phyloP scores from a whole-genome alignment of 2,113 vertebrate genomes.

The Zapornia atra region DNA sequence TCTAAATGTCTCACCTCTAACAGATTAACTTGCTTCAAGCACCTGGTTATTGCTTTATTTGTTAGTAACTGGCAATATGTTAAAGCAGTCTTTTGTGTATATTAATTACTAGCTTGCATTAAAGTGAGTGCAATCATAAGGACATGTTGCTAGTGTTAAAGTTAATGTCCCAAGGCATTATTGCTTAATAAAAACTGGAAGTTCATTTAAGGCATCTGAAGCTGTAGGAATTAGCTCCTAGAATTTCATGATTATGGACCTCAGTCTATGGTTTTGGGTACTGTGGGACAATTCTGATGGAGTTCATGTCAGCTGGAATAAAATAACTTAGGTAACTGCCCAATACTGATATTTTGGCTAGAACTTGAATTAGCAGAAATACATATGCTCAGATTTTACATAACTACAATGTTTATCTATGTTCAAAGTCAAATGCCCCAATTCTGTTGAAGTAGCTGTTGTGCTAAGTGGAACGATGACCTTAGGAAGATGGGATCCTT shows the following conservation, averaged over 20 bases:
- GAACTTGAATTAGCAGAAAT: neutral
- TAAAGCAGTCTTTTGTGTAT: neutral
- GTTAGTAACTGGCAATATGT: neutral
- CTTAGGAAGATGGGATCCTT: neutral
- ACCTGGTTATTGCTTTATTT: neutral
- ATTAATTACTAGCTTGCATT: constrained; percentile 20
- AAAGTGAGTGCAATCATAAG: constrained; percentile 16
- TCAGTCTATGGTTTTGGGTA: neutral
- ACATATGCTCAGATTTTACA: neutral
- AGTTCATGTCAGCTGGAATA: neutral
- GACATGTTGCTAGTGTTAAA: neutral
- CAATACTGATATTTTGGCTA: neutral
- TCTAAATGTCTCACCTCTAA: neutral
- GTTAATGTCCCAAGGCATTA: neutral
- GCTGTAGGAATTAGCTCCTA: neutral
- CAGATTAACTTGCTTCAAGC: neutral
- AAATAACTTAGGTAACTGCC: neutral
- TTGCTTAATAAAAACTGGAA: neutral
- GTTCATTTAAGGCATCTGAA: neutral
- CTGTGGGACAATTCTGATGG: neutral
- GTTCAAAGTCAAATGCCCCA: neutral
- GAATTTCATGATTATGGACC: too few species aligned
- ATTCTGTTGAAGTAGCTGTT: neutral
- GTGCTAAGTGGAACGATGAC: neutral
- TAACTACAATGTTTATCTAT: rapidly evolving